A percentile compares a stretch with the other conserved stretches of the same genome.
phyloP scores from a whole-genome alignment of 2,113 vertebrate genomes.

The Chiloscyllium plagiosum region DNA sequence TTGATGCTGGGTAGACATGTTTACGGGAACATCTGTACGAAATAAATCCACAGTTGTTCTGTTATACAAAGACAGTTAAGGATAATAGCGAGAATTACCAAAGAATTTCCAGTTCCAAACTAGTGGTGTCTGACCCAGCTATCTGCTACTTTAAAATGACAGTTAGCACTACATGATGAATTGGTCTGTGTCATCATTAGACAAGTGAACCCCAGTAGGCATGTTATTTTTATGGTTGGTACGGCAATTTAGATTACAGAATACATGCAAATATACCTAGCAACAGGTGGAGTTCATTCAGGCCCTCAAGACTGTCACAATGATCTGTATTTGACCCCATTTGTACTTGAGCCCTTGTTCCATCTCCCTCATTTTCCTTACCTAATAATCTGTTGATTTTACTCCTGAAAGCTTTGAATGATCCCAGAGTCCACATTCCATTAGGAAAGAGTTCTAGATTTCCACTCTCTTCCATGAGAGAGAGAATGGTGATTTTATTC shows the following conservation, averaged over 20 bases:
- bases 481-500: background rate
- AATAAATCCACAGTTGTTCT: background rate
- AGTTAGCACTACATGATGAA: background rate
- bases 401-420: background rate
- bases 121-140: background rate
- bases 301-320: background rate
- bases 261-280: background rate
- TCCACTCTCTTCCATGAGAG: background rate
- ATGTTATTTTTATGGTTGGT: background rate
- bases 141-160: background rate
- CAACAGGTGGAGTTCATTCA: background rate
- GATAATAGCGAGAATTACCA: background rate
- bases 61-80: conserved; percentile 22
- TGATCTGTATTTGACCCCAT: background rate
- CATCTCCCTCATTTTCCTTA: background rate
- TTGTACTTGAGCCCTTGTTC: background rate
- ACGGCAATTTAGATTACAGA: background rate
- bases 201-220: background rate
- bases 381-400: background rate
- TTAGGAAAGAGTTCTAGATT: background rate
- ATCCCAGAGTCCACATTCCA: background rate
- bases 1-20: conserved; percentile 72
- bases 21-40: conserved; percentile 80
- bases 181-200: background rate
- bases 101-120: background rate